A percentile compares a stretch with the other conserved stretches of the same genome.
Conservation (phyloP, 1,140 invertebrate genomes). For the Hypsibius dujardini region DNA sequence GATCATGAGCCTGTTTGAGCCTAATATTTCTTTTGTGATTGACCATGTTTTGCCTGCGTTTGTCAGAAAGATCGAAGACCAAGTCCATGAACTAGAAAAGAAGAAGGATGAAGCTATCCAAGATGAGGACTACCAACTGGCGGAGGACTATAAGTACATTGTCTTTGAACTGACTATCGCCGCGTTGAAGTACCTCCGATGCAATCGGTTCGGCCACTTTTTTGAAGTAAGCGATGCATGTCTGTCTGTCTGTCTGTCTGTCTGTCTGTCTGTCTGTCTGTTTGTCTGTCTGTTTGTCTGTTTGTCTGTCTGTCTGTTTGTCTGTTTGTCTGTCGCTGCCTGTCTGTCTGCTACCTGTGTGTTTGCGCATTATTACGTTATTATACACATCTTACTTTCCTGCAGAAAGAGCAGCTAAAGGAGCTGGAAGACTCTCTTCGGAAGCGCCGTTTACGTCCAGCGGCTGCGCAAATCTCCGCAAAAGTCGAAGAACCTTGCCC, state of each 20-base stretch:
- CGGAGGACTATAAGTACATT: background rate
- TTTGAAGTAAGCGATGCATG: background rate
- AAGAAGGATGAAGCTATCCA: slow-evolving; percentile 4
- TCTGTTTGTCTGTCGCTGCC: background rate
- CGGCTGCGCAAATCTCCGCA: background rate
- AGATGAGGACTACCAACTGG: background rate
- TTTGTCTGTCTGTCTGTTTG: too few species aligned
- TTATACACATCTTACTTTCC: background rate
- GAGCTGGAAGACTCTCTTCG: background rate
- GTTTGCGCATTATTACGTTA: too few species aligned
- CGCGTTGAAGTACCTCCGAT: background rate
- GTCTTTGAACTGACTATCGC: background rate
- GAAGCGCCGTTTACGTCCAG: background rate
- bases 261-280: too few species aligned
- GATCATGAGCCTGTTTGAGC: background rate
- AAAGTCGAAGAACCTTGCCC: background rate
- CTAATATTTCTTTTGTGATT: background rate
- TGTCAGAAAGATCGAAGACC: slow-evolving; percentile 6
- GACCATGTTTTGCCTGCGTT: background rate
- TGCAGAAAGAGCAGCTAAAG: slow-evolving; percentile 5
- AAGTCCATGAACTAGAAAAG: background rate
- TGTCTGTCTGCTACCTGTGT: too few species aligned
- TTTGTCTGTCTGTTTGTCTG: too few species aligned
- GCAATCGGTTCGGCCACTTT: background rate
- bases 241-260: background rate